Evolutionary conservation across 2,797 vertebrate species (phyloP).

Genomic region (Lemur catta): DNA sequence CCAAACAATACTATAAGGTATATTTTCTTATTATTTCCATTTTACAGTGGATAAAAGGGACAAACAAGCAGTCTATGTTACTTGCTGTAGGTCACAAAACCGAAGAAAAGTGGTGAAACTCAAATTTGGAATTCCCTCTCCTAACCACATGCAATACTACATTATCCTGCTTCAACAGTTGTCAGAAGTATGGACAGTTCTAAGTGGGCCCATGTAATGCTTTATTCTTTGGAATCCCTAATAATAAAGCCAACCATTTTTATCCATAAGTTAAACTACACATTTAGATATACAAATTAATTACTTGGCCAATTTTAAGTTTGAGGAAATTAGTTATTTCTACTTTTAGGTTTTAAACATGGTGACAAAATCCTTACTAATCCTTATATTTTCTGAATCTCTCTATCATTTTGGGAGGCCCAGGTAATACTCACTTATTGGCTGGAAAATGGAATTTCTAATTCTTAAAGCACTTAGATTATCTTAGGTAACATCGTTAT

Average conservation of each 20-base stretch:
- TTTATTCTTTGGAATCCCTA: background rate
- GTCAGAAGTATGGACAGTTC: background rate
- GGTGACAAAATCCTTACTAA: background rate
- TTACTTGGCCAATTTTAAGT: background rate
- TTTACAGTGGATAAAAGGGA: background rate
- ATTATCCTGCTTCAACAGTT: background rate
- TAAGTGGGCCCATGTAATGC: no score
- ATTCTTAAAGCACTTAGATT: background rate
- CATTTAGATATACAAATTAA: background rate
- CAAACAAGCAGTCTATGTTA: background rate
- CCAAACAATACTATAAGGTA: background rate
- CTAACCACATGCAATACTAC: rapidly evolving
- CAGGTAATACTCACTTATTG: background rate
- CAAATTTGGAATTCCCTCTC: background rate
- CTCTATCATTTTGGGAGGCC: background rate
- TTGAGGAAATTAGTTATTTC: background rate
- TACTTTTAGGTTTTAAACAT: background rate
- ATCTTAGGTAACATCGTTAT: background rate
- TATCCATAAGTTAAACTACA: background rate
- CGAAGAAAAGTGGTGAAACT: background rate
- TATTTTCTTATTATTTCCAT: background rate
- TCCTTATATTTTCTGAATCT: background rate
- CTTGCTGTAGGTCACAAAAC: background rate
- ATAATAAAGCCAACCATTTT: background rate
- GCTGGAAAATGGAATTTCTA: background rate